Evolutionary conservation across 2,888 invertebrate genomes (phyloP).

Genomic region (Sialis lutaria): DNA sequence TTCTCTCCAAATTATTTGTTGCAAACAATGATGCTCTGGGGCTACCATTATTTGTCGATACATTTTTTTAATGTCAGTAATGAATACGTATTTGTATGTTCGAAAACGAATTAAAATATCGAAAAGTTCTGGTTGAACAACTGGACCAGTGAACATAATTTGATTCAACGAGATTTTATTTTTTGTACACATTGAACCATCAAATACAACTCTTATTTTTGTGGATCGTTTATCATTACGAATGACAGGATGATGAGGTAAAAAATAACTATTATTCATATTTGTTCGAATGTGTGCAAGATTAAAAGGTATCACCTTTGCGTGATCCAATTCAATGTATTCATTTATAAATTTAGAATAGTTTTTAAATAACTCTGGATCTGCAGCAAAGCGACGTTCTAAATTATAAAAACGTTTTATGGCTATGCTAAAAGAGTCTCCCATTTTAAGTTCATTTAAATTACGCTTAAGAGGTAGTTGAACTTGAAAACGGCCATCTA

Average conservation of each 20-base stretch:
- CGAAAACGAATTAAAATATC: neutral
- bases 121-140: neutral
- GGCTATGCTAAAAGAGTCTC: neutral
- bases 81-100: neutral
- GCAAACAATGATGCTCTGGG: neutral
- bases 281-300: neutral
- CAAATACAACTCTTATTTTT: neutral
- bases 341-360: neutral
- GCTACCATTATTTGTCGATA: neutral
- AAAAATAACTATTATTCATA: neutral
- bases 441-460: neutral
- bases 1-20: neutral
- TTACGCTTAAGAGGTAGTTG: neutral
- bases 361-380: neutral
- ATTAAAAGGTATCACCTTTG: neutral
- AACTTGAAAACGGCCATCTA: neutral
- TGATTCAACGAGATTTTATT: neutral
- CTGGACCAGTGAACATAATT: neutral
- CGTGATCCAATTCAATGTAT: neutral
- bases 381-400: neutral
- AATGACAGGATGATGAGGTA: neutral
- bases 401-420: neutral
- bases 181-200: neutral
- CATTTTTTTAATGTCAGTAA: constrained; percentile 1
- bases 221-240: neutral